phyloP scores from a whole-genome alignment of 2,888 invertebrate species.

The Agrotis puta region DNA sequence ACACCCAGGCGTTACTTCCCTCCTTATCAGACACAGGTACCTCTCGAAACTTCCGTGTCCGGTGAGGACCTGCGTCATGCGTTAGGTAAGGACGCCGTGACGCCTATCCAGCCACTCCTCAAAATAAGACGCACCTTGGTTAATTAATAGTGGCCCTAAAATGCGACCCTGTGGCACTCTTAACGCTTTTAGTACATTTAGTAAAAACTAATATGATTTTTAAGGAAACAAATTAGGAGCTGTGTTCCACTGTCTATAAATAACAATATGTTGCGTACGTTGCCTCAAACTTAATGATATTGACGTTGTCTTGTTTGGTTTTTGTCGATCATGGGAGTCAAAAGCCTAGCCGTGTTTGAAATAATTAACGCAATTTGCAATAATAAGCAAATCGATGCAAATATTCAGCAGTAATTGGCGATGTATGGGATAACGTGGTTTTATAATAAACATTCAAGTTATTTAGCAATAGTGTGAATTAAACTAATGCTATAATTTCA shows the following conservation, averaged over 20 bases:
- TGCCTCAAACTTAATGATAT: neutral
- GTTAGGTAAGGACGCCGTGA: too few relatives aligned
- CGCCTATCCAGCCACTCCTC: too few relatives aligned
- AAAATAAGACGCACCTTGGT: too few relatives aligned
- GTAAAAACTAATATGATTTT: neutral
- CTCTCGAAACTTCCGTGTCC: too few relatives aligned
- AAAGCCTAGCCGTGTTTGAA: neutral
- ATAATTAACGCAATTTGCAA: too few relatives aligned
- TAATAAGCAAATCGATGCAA: neutral
- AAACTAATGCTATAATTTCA: neutral
- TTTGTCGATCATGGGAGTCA: conserved; percentile 4
- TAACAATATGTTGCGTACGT: neutral
- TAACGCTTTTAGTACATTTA: neutral
- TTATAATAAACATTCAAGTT: neutral
- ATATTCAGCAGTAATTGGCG: neutral
- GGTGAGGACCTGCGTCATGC: too few relatives aligned
- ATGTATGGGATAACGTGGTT: neutral
- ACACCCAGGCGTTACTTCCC: too few relatives aligned
- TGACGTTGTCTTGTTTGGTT: neutral
- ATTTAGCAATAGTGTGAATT: neutral
- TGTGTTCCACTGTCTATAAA: neutral
- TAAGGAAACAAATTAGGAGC: neutral
- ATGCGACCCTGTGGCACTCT: neutral
- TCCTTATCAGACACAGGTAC: too few relatives aligned
- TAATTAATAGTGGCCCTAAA: neutral